A percentile compares a stretch with the other conserved stretches of the same genome.
phyloP scores from a whole-genome alignment of 2,888 invertebrate genomes.

The Perizoma flavofasciatum region DNA sequence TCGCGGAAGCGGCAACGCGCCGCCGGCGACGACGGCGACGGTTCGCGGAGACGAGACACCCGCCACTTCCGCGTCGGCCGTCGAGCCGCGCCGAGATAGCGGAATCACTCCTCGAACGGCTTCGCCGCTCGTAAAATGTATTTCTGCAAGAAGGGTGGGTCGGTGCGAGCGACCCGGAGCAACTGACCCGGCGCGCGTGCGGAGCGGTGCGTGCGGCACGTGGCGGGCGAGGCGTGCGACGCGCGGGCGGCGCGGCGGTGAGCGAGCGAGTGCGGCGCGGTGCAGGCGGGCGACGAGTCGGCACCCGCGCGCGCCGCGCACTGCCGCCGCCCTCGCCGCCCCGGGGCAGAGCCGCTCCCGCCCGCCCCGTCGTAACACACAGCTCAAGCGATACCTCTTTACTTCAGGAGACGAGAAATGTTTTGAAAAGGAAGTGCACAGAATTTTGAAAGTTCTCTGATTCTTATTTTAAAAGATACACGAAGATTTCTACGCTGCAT shows the following conservation, averaged over 20 bases:
- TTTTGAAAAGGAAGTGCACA: no score
- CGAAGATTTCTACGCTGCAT: no score
- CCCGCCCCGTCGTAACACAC: constrained; percentile 19
- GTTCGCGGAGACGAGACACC: constrained; percentile 22
- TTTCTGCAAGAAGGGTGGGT: constrained; percentile 35
- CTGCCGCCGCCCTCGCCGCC: constrained; percentile 54
- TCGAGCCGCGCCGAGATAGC: constrained; percentile 23
- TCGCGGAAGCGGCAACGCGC: constrained; percentile 1
- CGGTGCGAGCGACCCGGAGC: constrained; percentile 18
- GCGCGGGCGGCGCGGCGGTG: constrained; percentile 21
- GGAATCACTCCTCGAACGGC: constrained; percentile 18
- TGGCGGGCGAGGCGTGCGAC: constrained; percentile 30
- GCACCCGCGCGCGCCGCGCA: constrained; percentile 73
- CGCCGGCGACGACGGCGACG: constrained; percentile 17
- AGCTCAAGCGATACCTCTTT: constrained; percentile 8
- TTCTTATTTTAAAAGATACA: no score
- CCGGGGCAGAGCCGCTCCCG: constrained; percentile 31
- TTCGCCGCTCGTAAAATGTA: constrained; percentile 43
- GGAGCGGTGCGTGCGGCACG: constrained; percentile 25
- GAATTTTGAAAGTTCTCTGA: no score
- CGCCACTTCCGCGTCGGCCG: constrained; percentile 8
- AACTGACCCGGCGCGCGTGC: no score
- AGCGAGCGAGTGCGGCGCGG: constrained; percentile 16
- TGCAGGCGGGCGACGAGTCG: constrained; percentile 54
- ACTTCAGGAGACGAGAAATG: not conserved